Conservation (phyloP, 2,113 vertebrate species). For the Gymnarchus niloticus region DNA sequence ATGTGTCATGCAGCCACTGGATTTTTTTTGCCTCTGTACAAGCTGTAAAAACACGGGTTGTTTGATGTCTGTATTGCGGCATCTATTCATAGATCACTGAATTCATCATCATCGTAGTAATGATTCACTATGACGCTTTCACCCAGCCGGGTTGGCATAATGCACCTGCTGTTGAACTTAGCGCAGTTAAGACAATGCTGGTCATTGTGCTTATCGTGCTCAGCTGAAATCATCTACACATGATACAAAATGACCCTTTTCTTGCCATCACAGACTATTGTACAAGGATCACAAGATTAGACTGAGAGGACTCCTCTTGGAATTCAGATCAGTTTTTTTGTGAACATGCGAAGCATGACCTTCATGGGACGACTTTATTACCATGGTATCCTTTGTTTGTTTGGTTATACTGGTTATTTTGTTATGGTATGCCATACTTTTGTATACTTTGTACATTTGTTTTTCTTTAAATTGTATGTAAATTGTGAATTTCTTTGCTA, state of each 20-base stretch:
- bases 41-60: not conserved
- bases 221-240: constrained; percentile 16
- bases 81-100: constrained; percentile 6
- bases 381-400: not conserved
- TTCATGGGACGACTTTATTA: not conserved
- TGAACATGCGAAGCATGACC: not conserved
- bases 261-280: not conserved
- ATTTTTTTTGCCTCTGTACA: not conserved
- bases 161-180: constrained; percentile 14
- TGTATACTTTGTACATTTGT: too few relatives aligned
- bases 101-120: not conserved
- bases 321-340: not conserved
- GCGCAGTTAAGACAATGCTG: not conserved
- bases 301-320: not conserved
- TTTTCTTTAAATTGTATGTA: too few relatives aligned
- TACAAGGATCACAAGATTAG: not conserved
- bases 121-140: constrained; percentile 4
- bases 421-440: too few relatives aligned
- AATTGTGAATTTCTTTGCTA: too few relatives aligned
- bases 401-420: not conserved
- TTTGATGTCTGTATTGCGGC: not conserved
- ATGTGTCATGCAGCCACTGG: constrained; percentile 8
- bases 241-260: constrained; percentile 14
- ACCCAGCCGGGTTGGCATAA: not conserved
- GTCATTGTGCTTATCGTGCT: not conserved